Conservation (phyloP, 1,140 invertebrate species). For the Charaxes varanes region DNA sequence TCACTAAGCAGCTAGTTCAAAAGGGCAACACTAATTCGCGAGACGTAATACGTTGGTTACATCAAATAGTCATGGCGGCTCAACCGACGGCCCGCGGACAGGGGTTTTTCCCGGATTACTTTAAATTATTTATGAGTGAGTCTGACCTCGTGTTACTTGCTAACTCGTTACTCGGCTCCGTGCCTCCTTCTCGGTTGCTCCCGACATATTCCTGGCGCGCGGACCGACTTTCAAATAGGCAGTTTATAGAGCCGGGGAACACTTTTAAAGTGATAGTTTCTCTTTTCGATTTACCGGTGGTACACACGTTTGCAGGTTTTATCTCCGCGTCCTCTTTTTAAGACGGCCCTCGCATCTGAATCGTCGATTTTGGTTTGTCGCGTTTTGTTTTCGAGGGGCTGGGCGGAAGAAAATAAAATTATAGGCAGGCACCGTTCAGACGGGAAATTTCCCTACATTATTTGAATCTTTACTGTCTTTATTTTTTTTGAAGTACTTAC, state of each 20-base stretch:
- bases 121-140: conserved; percentile 71
- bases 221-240: conserved; percentile 52
- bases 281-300: conserved; percentile 49
- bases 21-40: conserved; percentile 45
- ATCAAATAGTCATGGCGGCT: conserved; percentile 58
- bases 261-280: conserved; percentile 60
- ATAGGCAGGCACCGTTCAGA: too few species aligned
- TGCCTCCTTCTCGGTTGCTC: conserved; percentile 25
- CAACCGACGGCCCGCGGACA: conserved; percentile 44
- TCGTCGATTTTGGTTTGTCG: conserved; percentile 23
- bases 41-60: conserved; percentile 44
- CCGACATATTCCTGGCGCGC: conserved; percentile 41
- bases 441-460: too few species aligned
- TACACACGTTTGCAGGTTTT: conserved; percentile 38
- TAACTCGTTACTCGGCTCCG: conserved; percentile 37
- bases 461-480: too few species aligned
- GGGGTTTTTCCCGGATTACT: conserved; percentile 63
- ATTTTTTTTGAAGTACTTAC: too few species aligned
- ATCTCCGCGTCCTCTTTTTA: conserved; percentile 28
- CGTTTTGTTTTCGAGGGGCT: conserved; percentile 9
- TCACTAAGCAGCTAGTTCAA: conserved; percentile 34
- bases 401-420: neutral
- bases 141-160: conserved; percentile 46
- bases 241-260: conserved; percentile 43
- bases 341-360: conserved; percentile 31